Evolutionary conservation across 1,140 invertebrate genomes (phyloP), one percentile per base, ranked within the genome.

Genomic region (Scaptomyza graminum): DNA sequence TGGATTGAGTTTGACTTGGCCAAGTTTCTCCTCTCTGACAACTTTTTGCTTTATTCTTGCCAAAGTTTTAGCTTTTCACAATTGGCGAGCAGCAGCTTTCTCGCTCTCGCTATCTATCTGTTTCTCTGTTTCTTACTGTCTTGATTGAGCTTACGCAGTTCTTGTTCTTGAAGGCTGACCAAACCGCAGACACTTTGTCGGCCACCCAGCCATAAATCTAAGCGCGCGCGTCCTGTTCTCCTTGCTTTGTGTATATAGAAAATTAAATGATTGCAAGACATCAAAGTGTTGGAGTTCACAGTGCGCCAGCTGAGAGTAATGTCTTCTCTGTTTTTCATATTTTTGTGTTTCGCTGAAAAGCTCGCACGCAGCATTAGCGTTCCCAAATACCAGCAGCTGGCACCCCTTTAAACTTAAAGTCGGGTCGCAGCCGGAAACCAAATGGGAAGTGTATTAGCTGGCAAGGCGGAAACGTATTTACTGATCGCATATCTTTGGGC

Each of bases 161-260:
- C 7, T 34, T 25, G 15, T 59, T 28, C 51, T 50, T 50, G 67
- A 65, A 54, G 50, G 57, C 59, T 83, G 85, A 78, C 79, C 70
- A 71, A 77, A 84, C 79, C 90, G 82, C 90, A 91, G 85, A 90
- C 85, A 79, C 79, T 91, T 78, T 78, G 90, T 90, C 85, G 90
- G 85, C 76, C 69, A 73, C 60, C 60, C 71, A 73, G 74, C 52
- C 73, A 91, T 91, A 91, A 91, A 91, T 91, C 74, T 90, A 56
- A 60, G 50, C 16, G 60, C 37, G 15, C 50, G 15, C 50, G 54
- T 74, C 43, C 74, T 74, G 74, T n/a, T 37, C 34, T 37, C 65
- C 64, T 49, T 44, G 44, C 12, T 16, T 41, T 65, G 5, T 51
- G 60, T 63, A 68, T 79, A 78, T 80, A 78, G 78, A 79, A 85